Evolutionary conservation across 2,888 invertebrate species (phyloP).

Genomic region (Eilema griseolum): DNA sequence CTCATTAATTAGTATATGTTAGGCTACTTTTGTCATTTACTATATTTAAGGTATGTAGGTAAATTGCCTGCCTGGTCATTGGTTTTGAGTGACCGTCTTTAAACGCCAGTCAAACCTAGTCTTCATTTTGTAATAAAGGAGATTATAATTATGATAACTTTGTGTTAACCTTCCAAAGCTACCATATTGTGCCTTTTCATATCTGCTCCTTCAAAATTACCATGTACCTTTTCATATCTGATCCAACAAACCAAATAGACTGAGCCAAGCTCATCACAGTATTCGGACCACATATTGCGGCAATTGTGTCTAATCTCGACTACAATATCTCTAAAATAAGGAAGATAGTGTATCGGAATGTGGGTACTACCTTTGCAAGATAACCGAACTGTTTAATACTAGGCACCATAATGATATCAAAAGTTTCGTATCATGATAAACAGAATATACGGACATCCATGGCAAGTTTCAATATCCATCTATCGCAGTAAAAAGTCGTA

Average conservation of each 20-base stretch:
- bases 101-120: not conserved
- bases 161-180: not conserved
- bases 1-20: too few relatives aligned
- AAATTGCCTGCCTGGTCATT: not conserved
- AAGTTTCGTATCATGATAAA: too few relatives aligned
- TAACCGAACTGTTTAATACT: not conserved
- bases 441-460: not conserved
- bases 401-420: not conserved
- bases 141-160: slow-evolving; percentile 4
- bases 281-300: slow-evolving; percentile 2
- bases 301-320: not conserved
- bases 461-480: too few relatives aligned
- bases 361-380: not conserved
- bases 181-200: not conserved
- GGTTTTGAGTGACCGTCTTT: not conserved
- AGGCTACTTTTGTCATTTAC: too few relatives aligned
- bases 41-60: not conserved
- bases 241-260: not conserved
- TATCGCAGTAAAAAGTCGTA: too few relatives aligned
- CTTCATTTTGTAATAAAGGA: not conserved
- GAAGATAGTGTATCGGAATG: not conserved
- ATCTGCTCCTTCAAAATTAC: not conserved
- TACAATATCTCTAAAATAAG: slow-evolving; percentile 1
- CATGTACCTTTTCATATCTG: slow-evolving; percentile 4
- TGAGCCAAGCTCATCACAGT: slow-evolving; percentile 4